Evolutionary conservation across 2,113 vertebrate genomes (phyloP).

Genomic region (Xenopus tropicalis): DNA sequence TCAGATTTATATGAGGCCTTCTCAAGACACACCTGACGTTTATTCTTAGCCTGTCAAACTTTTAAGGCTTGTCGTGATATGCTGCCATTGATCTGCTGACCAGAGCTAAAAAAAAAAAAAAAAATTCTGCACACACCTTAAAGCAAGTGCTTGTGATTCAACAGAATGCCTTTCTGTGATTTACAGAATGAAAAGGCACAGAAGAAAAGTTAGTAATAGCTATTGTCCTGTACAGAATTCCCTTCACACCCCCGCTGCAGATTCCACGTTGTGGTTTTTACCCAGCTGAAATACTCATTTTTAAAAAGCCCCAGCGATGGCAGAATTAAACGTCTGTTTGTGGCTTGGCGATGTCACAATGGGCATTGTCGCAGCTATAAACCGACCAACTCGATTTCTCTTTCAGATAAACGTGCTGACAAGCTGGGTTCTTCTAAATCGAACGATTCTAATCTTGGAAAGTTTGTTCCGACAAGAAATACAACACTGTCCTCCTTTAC

Average conservation of each 20-base stretch:
- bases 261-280: too few species aligned
- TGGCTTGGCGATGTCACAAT: too few species aligned
- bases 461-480: conserved; percentile 57
- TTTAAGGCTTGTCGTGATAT: not conserved
- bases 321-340: too few species aligned
- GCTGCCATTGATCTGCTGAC: conserved; percentile 11
- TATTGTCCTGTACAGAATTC: not conserved
- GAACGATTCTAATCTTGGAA: conserved; percentile 68
- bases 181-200: not conserved
- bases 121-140: conserved; percentile 8
- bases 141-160: conserved; percentile 10
- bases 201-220: not conserved
- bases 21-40: too few species aligned
- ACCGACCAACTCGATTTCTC: conserved; percentile 41
- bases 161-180: not conserved
- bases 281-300: too few species aligned
- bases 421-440: conserved; percentile 49
- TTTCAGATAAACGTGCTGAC: conserved; percentile 57
- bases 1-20: conserved; percentile 10
- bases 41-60: not conserved
- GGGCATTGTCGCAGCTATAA: too few species aligned
- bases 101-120: not conserved
- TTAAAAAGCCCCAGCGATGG: too few species aligned
- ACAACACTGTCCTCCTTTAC: conserved; percentile 79
- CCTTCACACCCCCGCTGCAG: too few species aligned